Evolutionary conservation across 2,888 invertebrate species (phyloP), one percentile per base, ranked within the genome.

Genomic region (Aelia acuminata): DNA sequence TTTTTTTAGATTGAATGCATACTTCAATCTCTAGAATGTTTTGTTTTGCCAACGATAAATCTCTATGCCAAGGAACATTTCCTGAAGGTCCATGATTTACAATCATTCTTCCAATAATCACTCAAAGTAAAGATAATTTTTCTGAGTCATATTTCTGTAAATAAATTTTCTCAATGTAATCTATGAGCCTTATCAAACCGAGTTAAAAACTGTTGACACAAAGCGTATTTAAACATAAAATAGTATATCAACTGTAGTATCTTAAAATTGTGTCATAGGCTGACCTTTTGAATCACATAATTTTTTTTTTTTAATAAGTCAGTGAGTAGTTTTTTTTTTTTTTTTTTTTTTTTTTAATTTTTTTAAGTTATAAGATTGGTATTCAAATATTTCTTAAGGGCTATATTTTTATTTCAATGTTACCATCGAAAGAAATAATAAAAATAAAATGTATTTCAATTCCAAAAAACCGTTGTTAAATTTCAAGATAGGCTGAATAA

Each of bases 121-220:
- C 31, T 35, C 18, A 7, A 70, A 70, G 35, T 70, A 70, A 70
- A 70, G 63, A 70, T 70, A 70, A 70, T 70, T 70, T 70, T 35
- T n/a, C 43, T 80, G 43, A 80, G 80, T 80, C 43, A n/a, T 80
- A 80, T 80, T 47, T 43, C 43, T n/a, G 39, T 80, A 47, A 80
- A 80, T 80, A 80, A 43, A 22, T 80, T 80, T 80, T 47, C 43
- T 80, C 22, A 80, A 80, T 80, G 80, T 80, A 43, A 80, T 80
- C 80, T 80, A 13, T n/a, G 1, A n/a, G 80, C n/a, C 13, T 80
- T 80, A 80, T 80, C 80, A 22, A n/a, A n/a, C 22, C 39, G 70
- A 75, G 75, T 75, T 75, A 75, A 75, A 75, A 75, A 75, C 75
- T 75, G 39, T 80, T 80, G 22, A 80, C 80, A 80, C 75, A 22